A percentile compares a stretch with the other conserved stretches of the same genome.
Conservation (phyloP, 2,797 vertebrate species). For the Trichosurus vulpecula region DNA sequence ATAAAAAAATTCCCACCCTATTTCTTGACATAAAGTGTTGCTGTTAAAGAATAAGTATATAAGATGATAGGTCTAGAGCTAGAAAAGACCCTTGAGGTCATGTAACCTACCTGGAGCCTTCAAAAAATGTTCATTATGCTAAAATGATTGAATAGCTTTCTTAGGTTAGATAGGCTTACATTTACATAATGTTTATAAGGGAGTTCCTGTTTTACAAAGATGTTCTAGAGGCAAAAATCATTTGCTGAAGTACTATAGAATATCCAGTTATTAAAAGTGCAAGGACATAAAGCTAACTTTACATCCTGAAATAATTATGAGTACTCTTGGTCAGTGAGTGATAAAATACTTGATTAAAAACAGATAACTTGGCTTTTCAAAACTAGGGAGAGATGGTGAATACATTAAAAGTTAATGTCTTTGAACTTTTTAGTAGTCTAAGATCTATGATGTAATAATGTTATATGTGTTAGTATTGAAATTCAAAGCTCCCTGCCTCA, state of each 20-base stretch:
- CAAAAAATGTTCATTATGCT: neutral
- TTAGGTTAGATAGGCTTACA: neutral
- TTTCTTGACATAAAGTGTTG: neutral
- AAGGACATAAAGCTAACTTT: constrained; percentile 3
- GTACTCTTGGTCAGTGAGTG: constrained; percentile 26
- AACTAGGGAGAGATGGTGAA: neutral
- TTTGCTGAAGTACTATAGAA: neutral
- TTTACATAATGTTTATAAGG: neutral
- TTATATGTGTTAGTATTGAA: constrained; percentile 18
- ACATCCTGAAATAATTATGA: constrained; percentile 31
- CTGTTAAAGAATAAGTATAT: neutral
- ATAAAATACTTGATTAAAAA: constrained; percentile 47
- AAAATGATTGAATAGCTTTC: neutral
- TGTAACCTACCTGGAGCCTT: neutral
- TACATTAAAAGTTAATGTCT: constrained; percentile 37
- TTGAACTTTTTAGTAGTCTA: constrained; percentile 46
- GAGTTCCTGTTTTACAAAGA: constrained; percentile 7
- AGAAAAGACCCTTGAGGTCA: neutral
- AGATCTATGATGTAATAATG: constrained; percentile 7
- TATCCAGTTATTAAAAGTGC: neutral
- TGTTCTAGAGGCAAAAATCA: constrained; percentile 7
- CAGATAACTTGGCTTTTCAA: constrained; percentile 55
- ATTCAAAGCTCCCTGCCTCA: neutral
- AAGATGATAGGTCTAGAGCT: neutral
- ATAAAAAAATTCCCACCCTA: constrained; percentile 1